A percentile compares a stretch with the other conserved stretches of the same genome.
phyloP scores from a whole-genome alignment of 2,113 vertebrate species.

The Carassius gibelio region DNA sequence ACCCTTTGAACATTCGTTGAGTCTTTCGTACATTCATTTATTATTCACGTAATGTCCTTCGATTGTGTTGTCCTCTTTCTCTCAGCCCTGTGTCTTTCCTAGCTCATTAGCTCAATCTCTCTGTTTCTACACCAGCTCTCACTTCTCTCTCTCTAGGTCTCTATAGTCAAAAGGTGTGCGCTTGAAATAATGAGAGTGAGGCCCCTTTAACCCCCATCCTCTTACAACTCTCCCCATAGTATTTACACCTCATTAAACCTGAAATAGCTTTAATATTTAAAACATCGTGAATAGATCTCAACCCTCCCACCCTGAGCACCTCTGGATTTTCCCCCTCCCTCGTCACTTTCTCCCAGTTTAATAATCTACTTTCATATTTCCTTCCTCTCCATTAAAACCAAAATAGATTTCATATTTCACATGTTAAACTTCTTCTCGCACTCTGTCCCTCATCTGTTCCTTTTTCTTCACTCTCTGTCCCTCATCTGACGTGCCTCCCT shows the following conservation, averaged over 20 bases:
- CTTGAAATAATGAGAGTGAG: constrained; percentile 81
- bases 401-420: constrained; percentile 80
- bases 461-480: constrained; percentile 21
- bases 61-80: neutral
- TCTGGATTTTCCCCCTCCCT: constrained; percentile 63
- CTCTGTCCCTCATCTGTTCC: constrained; percentile 55
- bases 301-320: constrained; percentile 68
- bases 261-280: constrained; percentile 85
- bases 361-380: constrained; percentile 79
- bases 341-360: constrained; percentile 66
- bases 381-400: constrained; percentile 76
- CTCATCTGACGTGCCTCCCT: constrained; percentile 51
- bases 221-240: constrained; percentile 78
- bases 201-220: constrained; percentile 74
- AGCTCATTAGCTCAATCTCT: constrained; percentile 27
- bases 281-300: constrained; percentile 78
- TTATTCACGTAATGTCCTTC: neutral
- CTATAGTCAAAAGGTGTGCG: constrained; percentile 77
- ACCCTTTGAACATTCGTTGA: neutral
- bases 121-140: constrained; percentile 33
- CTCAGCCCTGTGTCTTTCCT: constrained; percentile 4
- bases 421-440: constrained; percentile 62
- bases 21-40: neutral
- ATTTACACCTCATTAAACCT: constrained; percentile 85
- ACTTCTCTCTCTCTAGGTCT: constrained; percentile 66